Conservation (phyloP, 2,113 vertebrate genomes). For the Tachuris rubrigastra region DNA sequence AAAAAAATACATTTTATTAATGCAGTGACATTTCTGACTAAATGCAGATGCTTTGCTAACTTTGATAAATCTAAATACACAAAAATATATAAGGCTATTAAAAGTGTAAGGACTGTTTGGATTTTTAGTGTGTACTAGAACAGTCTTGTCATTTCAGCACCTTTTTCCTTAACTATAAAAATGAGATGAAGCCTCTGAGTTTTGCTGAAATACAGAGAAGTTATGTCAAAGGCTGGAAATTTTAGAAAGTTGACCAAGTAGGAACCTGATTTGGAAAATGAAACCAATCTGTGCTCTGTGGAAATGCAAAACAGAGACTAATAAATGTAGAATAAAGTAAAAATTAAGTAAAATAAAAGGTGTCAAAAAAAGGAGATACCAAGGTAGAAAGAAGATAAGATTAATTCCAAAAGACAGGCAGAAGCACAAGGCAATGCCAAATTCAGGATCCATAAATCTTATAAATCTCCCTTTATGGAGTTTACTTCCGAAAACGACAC, state of each 20-base stretch:
- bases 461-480: not conserved
- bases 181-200: accelerated
- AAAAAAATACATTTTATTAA: not conserved
- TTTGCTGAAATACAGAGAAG: not conserved
- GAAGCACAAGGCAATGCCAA: not conserved
- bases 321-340: not conserved
- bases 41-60: not conserved
- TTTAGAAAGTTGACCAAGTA: not conserved
- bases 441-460: not conserved
- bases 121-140: not conserved
- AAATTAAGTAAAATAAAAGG: not conserved
- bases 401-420: not conserved
- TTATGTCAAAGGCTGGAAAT: not conserved
- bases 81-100: not conserved
- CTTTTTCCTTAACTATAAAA: not conserved
- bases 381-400: not conserved
- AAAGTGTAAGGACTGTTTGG: not conserved
- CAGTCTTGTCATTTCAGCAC: accelerated
- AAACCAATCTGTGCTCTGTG: not conserved
- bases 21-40: not conserved
- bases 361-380: not conserved
- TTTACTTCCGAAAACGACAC: not conserved
- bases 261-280: not conserved
- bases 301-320: not conserved
- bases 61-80: not conserved